These are phyloP conservation scores for Salmo trutta DNA, from an alignment of 2,797 vertebrate genomes.

Conservation along the genomic window DNA sequence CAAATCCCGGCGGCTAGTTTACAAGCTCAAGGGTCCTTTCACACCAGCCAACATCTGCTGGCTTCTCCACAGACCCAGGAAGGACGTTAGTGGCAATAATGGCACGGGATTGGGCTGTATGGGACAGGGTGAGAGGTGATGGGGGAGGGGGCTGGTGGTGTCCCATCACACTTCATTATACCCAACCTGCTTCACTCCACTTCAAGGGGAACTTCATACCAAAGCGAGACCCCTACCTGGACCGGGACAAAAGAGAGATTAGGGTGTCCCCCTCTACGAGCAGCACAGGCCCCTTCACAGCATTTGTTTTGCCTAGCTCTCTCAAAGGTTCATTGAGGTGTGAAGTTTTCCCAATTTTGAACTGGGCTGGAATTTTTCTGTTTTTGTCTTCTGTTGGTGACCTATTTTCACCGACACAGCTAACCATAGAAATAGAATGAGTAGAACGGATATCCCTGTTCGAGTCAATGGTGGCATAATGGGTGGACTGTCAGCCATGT, in stretches of 20 bases:
- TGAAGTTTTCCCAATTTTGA: not conserved
- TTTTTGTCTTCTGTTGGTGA: not conserved
- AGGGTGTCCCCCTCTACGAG: not conserved
- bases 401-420: not conserved
- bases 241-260: slow-evolving; percentile 11
- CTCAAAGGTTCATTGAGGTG: not conserved
- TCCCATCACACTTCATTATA: slow-evolving; percentile 34
- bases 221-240: slow-evolving; percentile 17
- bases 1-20: slow-evolving; percentile 21
- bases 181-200: slow-evolving; percentile 12
- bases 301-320: not conserved
- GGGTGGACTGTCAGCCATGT: too few species aligned
- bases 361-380: not conserved
- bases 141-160: not conserved
- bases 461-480: too few species aligned
- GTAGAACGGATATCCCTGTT: too few species aligned
- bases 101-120: not conserved
- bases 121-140: slow-evolving; percentile 4
- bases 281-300: too few species aligned
- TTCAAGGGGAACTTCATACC: slow-evolving; percentile 16
- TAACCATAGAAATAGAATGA: not conserved
- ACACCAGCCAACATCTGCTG: slow-evolving; percentile 24
- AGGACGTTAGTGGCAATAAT: slow-evolving; percentile 20
- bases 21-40: slow-evolving; percentile 29
- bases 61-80: slow-evolving; percentile 7